phyloP scores from a whole-genome alignment of 2,888 invertebrate species.

The Dolomedes plantarius region DNA sequence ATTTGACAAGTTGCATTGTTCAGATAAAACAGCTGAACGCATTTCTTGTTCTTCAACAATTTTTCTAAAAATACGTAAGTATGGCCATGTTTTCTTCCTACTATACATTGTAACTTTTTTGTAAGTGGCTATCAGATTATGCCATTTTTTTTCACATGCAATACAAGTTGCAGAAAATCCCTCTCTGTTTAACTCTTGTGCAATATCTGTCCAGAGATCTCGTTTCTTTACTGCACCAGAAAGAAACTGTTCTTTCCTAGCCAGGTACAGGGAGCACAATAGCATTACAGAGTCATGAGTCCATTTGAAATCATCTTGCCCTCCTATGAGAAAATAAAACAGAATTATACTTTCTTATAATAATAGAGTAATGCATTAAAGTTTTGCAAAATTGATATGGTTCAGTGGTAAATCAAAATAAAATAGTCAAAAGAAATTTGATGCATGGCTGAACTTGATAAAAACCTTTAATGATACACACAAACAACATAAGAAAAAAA shows the following conservation, averaged over 20 bases:
- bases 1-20: conserved; percentile 3
- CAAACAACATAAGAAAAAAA: too few relatives aligned
- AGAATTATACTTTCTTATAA: too few relatives aligned
- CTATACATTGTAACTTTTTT: conserved; percentile 32
- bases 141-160: conserved; percentile 50
- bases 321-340: neutral
- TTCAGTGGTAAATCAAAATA: too few relatives aligned
- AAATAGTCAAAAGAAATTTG: too few relatives aligned
- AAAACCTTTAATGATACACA: too few relatives aligned
- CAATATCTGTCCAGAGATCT: conserved; percentile 40
- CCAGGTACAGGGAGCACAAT: conserved; percentile 29
- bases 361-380: too few relatives aligned
- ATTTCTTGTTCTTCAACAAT: conserved; percentile 32
- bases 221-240: conserved; percentile 41
- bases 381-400: too few relatives aligned
- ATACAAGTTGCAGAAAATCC: conserved; percentile 28
- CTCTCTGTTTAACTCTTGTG: conserved; percentile 30
- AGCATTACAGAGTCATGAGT: conserved; percentile 40
- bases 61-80: conserved; percentile 23
- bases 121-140: conserved; percentile 35
- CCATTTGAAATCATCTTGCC: conserved; percentile 39
- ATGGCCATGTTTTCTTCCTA: conserved; percentile 37
- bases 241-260: conserved; percentile 39
- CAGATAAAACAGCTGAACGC: conserved; percentile 17
- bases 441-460: too few relatives aligned